These are phyloP conservation scores for Drosophila gunungcola DNA, from an alignment of 1,140 invertebrate species.

Conservation along the genomic window DNA sequence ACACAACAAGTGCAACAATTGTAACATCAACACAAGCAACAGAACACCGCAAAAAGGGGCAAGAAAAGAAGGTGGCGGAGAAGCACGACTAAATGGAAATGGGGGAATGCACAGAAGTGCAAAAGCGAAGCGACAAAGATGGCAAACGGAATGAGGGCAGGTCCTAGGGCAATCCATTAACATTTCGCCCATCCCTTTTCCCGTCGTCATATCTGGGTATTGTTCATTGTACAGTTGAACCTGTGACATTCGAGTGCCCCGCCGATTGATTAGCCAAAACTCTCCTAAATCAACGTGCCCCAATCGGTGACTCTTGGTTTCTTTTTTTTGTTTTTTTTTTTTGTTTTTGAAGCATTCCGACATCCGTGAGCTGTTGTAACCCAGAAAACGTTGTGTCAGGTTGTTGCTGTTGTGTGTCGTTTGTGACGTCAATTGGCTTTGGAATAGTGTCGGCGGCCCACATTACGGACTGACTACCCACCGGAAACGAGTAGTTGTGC, in stretches of 20 bases:
- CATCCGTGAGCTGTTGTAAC: constrained; percentile 39
- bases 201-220: neutral
- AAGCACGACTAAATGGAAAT: constrained; percentile 9
- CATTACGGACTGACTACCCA: constrained; percentile 40
- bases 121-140: constrained; percentile 48
- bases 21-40: constrained; percentile 43
- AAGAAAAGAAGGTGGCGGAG: constrained; percentile 31
- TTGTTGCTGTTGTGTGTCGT: constrained; percentile 32
- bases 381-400: constrained; percentile 53
- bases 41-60: constrained; percentile 27
- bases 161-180: constrained; percentile 62
- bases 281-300: constrained; percentile 5
- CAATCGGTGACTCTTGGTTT: constrained; percentile 12
- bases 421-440: constrained; percentile 56
- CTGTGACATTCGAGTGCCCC: constrained; percentile 21
- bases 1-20: constrained; percentile 74
- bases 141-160: constrained; percentile 50
- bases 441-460: constrained; percentile 59
- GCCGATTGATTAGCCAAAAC: constrained; percentile 9
- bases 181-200: constrained; percentile 23
- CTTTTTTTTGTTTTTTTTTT: neutral
- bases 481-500: constrained; percentile 49
- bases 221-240: constrained; percentile 46
- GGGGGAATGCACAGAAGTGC: constrained; percentile 32
- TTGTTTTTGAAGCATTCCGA: constrained; percentile 1